A percentile compares a stretch with the other conserved stretches of the same genome.
These are phyloP conservation scores for Nysson spinosus DNA, from an alignment of 2,888 invertebrate genomes.

Conservation along the genomic window DNA sequence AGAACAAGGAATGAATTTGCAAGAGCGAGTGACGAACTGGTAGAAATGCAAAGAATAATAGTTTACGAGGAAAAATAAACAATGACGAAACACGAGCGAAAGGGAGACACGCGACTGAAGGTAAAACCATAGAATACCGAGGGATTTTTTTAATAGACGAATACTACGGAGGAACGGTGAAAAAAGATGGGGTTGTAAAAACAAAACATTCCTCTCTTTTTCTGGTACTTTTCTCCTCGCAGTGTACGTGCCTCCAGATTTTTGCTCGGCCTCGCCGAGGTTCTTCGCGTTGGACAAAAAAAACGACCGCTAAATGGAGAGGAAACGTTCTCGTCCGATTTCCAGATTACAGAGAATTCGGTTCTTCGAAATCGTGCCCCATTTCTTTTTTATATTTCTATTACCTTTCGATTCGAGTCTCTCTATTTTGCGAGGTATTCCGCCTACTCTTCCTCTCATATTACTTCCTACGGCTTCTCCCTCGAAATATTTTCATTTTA, in stretches of 20 bases:
- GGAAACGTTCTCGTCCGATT: too few relatives aligned
- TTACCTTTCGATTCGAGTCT: not conserved
- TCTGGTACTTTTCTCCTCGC: constrained; percentile 15
- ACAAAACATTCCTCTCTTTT: constrained; percentile 7
- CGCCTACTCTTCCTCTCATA: too few relatives aligned
- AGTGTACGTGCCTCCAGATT: constrained; percentile 22
- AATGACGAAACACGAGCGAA: constrained; percentile 5
- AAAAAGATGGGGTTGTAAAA: constrained; percentile 6
- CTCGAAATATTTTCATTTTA: too few relatives aligned
- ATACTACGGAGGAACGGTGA: constrained; percentile 10
- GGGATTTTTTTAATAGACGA: constrained; percentile 37
- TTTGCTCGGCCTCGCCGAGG: too few relatives aligned
- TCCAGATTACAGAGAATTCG: not conserved
- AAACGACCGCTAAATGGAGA: too few relatives aligned
- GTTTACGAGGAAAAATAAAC: not conserved
- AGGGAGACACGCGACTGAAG: not conserved
- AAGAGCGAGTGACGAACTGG: constrained; percentile 7
- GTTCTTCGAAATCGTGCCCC: not conserved
- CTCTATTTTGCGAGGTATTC: too few relatives aligned
- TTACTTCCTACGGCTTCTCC: too few relatives aligned
- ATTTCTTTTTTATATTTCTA: not conserved
- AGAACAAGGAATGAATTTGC: not conserved
- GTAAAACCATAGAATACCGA: constrained; percentile 15
- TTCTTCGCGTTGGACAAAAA: too few relatives aligned
- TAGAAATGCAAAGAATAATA: not conserved